Evolutionary conservation across 2,888 invertebrate species (phyloP), one percentile per base, ranked within the genome.

Genomic region (Mythimna lalbum): DNA sequence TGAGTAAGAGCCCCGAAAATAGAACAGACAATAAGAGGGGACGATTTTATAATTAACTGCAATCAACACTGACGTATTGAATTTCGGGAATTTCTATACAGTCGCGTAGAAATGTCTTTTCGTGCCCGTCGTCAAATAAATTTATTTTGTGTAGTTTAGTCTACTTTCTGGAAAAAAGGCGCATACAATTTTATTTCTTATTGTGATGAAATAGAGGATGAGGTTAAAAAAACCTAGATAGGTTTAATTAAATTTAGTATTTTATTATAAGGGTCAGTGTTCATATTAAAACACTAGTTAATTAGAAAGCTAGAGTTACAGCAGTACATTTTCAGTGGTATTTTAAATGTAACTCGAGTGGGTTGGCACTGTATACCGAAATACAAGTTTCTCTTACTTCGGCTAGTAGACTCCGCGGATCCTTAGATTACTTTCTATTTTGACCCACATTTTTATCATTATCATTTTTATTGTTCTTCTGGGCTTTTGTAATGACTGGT

Each of bases 1-100:
- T 19, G 33, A 61, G 60, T 71, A 80, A 84, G 73, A 79, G 84
- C 75, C 47, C 78, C 90, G 87, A 91, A 93, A 94, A 94, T 94
- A 95, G 93, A 89, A 83, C 77, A 86, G 90, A 94, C 95, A 94
- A 95, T 94, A 90, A 91, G 92, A 93, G 94, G 94, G 94, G 94
- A 94, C 93, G 93, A 89, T 93, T 95, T 94, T 95, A 96, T 95
- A 96, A 96, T 96, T 95, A 95, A 95, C 95, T 95, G 95, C 95
- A 95, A 96, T 96, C 95, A 95, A 95, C 95, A 93, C 95, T 94
- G 94, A 93, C 94, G 93, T 94, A 96, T 95, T 94, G 95, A 94
- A 95, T 95, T 95, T 95, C 95, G 88, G 90, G 92, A 90, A 93
- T 93, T 91, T 74, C 14, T 81, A 77, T 91, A 94, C 93, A 90